phyloP scores from a whole-genome alignment of 2,888 invertebrate species.

The Ypsolopha scabrella region DNA sequence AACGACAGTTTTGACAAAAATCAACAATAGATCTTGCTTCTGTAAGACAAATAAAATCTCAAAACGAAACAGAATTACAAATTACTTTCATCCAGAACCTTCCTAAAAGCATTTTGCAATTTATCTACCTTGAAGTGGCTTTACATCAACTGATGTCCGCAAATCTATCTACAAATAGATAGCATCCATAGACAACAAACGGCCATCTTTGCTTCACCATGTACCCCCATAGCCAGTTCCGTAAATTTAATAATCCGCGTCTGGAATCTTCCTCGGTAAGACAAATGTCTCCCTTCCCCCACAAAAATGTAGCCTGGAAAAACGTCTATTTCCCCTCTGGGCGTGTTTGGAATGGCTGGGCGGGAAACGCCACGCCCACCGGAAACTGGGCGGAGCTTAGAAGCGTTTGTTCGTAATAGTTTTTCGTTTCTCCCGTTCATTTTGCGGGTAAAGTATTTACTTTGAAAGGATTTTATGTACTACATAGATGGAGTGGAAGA shows the following conservation, averaged over 20 bases:
- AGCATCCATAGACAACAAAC: slow-evolving; percentile 17
- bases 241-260: slow-evolving; percentile 56
- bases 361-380: slow-evolving; percentile 18
- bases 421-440: neutral
- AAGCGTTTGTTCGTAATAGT: neutral
- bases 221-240: slow-evolving; percentile 19
- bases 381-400: slow-evolving; percentile 12
- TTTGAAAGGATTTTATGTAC: neutral
- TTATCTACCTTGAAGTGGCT: neutral
- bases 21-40: too few species aligned
- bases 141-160: neutral
- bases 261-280: slow-evolving; percentile 27
- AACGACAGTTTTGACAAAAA: too few species aligned
- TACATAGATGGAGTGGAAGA: too few species aligned
- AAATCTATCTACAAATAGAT: neutral
- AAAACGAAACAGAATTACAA: too few species aligned
- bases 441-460: neutral
- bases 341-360: slow-evolving; percentile 21
- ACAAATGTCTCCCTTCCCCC: slow-evolving; percentile 48
- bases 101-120: neutral
- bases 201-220: slow-evolving; percentile 22
- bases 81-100: neutral
- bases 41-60: too few species aligned
- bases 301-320: slow-evolving; percentile 29
- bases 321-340: slow-evolving; percentile 10